Base-by-base conservation (phyloP, 1,140 invertebrate genomes). In the Heliconius congener region DNA sequence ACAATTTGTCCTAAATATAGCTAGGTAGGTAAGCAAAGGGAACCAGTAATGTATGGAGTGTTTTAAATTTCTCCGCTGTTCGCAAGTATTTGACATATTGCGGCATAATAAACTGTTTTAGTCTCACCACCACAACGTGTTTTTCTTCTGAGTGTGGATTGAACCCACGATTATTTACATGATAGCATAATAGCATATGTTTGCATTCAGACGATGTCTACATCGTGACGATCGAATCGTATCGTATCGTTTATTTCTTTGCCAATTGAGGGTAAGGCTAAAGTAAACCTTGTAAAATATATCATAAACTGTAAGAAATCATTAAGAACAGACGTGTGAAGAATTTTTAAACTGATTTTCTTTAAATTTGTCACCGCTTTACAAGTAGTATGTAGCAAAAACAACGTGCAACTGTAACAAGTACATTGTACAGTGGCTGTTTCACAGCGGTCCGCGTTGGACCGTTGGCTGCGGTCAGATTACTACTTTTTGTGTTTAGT, bases 381-480 rank as follows among this genome's bases (percentile, higher is more conserved):
- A 66, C 27, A 13, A 30, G 60, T 66, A 16, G 60, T 23, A 57
- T 16, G 11, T 16, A 30, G 60, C 27, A 66, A 66, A 66, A 66
- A 66, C 60, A 60, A 60, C 27, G 74, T 34, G 8, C 13, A 75
- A 75, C 74, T 75, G 74, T 75, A 23, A 37, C 30, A 55, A 19
- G 50, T 52, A 52, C 6, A 18, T 52, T 52, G 72, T 73, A 39
- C 34, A 37, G 52, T 71, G 30, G 57, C 37, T 72, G 39, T 79
- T 18, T 79, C 18, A 42, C 71, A 79, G 79, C 82, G 79, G 82
- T 79, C 55, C 73, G 76, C 75, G 57, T 27, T 77, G 52, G 70
- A 81, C 82, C 79, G 82, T 83, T 83, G 82, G 76, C 76, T 76
- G 23, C 75, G 55, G 55, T 30, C 73, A 74, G 57, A 57, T 76